These are phyloP conservation scores for Ceratitis capitata DNA, from an alignment of 1,140 invertebrate genomes.

Conservation along the genomic window DNA sequence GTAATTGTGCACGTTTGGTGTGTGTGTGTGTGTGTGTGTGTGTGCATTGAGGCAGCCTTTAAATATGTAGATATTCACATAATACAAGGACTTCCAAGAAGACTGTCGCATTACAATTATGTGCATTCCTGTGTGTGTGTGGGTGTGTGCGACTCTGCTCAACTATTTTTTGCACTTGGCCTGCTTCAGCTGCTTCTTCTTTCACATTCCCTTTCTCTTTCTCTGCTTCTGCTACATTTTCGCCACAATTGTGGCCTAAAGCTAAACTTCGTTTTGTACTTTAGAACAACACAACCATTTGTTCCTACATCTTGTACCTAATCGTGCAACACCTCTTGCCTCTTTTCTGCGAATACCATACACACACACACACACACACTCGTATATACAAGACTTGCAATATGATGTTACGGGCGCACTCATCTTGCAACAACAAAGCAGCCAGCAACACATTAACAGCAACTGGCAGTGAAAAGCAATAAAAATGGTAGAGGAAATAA, in stretches of 20 bases:
- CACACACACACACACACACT: background rate
- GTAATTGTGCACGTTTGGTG: background rate
- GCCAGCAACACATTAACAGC: background rate
- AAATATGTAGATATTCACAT: no score
- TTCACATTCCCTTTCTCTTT: no score
- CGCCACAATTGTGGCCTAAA: background rate
- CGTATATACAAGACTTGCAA: background rate
- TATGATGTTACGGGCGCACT: background rate
- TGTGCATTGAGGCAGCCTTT: background rate
- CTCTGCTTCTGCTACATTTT: no score
- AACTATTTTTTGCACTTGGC: slow-evolving; percentile 13
- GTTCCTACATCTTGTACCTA: background rate
- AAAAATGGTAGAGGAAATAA: background rate
- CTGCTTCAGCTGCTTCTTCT: no score
- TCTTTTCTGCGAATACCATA: background rate
- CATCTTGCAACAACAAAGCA: background rate
- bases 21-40: background rate
- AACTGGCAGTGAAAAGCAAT: background rate
- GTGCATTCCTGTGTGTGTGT: background rate
- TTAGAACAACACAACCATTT: background rate
- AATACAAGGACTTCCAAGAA: background rate
- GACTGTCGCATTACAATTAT: background rate
- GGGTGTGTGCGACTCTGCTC: background rate
- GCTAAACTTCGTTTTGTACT: background rate
- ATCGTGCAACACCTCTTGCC: background rate